phyloP scores from a whole-genome alignment of 2,113 vertebrate species.

The Bos taurus region ARS-UCD2.0 NC_037342.1:19979001-19979500 shows the following conservation, averaged over 20 bases:
- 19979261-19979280: not conserved
- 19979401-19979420: not conserved
- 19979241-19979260: not conserved
- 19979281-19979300: not conserved
- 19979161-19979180: not conserved
- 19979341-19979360: not conserved
- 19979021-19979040: not conserved
- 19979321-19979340: not conserved
- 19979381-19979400: not conserved
- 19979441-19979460: not conserved
- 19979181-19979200: not conserved
- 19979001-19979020: not conserved
- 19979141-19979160: not conserved
- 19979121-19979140: not conserved
- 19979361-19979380: not conserved
- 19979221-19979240: not conserved
- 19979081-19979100: not conserved
- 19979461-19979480: not conserved
- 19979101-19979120: not conserved
- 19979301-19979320: not conserved
- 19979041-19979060: not conserved
- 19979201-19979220: not conserved
- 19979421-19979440: not conserved
- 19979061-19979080: not conserved
- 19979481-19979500: too few relatives aligned